Evolutionary conservation across 2,113 vertebrate species (phyloP).

Genomic region (Notechis scutatus): DNA sequence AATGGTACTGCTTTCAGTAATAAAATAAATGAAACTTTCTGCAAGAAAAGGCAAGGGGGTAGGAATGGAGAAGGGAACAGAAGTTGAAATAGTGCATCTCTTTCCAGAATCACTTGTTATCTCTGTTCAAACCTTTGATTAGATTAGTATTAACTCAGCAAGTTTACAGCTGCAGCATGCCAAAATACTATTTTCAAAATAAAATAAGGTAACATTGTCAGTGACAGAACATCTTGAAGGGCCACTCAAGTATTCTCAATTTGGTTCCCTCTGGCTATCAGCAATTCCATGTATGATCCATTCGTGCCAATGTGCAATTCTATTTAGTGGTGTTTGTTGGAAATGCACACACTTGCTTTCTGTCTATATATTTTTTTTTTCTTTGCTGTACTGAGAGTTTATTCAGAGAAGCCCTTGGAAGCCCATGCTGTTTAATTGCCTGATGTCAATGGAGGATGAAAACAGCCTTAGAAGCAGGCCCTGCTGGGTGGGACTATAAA

Average conservation of each 20-base stretch:
- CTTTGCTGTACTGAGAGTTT: neutral
- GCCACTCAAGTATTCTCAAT: constrained; percentile 1
- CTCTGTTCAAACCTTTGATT: neutral
- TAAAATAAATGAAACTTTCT: neutral
- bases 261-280: neutral
- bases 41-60: neutral
- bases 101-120: constrained; percentile 3
- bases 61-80: neutral
- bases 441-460: neutral
- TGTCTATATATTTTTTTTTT: neutral
- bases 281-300: neutral
- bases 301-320: neutral
- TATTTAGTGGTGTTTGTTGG: neutral
- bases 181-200: neutral
- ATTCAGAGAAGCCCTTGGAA: neutral
- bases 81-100: neutral
- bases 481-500: neutral
- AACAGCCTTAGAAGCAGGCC: neutral
- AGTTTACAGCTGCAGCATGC: constrained; percentile 13
- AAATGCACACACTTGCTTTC: neutral
- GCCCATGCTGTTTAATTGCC: constrained; percentile 10
- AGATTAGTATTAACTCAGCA: constrained; percentile 5
- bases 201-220: neutral
- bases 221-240: neutral
- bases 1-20: neutral